Evolutionary conservation across 1,140 invertebrate genomes (phyloP).

Genomic region (Asobara japonica): DNA sequence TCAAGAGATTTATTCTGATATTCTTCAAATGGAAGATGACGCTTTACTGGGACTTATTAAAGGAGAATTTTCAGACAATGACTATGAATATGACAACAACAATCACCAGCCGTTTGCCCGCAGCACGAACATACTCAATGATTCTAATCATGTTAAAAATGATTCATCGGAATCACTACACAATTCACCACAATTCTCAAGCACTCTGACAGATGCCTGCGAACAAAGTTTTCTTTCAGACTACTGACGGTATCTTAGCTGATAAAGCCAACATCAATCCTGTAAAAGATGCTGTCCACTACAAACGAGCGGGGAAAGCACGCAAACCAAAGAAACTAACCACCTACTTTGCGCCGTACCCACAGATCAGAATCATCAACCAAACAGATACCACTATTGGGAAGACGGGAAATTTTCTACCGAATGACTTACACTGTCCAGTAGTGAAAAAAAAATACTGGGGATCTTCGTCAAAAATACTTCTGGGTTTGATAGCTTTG

Average conservation of each 20-base stretch:
- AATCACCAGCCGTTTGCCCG: background rate
- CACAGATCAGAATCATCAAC: background rate
- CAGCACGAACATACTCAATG: background rate
- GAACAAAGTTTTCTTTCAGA: background rate
- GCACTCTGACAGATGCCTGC: background rate
- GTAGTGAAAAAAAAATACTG: background rate
- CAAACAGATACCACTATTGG: background rate
- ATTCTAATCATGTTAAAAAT: background rate
- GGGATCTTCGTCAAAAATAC: background rate
- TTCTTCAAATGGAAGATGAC: background rate
- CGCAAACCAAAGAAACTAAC: background rate
- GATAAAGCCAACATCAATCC: background rate
- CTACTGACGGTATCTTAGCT: background rate
- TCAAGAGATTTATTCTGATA: background rate
- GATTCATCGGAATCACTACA: background rate
- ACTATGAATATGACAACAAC: background rate
- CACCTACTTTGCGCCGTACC: background rate
- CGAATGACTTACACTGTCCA: background rate
- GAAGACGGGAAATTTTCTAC: background rate
- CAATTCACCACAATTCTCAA: background rate
- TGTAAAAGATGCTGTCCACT: no score
- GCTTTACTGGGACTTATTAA: background rate
- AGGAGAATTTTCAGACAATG: background rate
- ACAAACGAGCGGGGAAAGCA: background rate
- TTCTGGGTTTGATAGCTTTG: background rate